Evolutionary conservation across 2,113 vertebrate species (phyloP).

Genomic region (Pitta sordida): DNA sequence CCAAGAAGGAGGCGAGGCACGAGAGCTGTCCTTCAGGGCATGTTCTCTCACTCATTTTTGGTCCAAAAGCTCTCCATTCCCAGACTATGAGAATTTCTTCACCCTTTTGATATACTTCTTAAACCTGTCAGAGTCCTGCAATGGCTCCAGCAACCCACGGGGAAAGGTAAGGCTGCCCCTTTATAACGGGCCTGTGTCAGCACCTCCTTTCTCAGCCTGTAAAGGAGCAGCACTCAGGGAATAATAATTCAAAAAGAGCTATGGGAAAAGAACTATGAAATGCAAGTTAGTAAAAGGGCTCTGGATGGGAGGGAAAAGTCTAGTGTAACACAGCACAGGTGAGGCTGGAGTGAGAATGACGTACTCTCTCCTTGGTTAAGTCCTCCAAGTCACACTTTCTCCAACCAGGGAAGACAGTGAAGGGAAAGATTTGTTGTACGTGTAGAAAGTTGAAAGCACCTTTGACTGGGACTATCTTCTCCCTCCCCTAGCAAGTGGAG

Average conservation of each 20-base stretch:
- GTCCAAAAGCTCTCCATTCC: conserved; percentile 21
- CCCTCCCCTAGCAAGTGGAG: neutral
- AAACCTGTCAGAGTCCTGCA: conserved; percentile 27
- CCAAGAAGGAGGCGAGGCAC: neutral
- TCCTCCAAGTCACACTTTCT: neutral
- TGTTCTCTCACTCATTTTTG: conserved; percentile 14
- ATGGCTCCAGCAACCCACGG: neutral
- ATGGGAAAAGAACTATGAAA: conserved; percentile 51
- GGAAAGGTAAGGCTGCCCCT: conserved; percentile 13
- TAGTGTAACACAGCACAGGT: conserved; percentile 1
- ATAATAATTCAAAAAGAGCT: conserved; percentile 39
- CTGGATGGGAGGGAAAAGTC: neutral
- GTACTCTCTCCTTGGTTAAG: neutral
- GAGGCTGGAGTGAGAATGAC: conserved; percentile 44
- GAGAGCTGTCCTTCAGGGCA: conserved; percentile 17
- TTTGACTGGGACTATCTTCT: neutral
- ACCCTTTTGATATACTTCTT: conserved; percentile 33
- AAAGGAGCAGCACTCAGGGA: conserved; percentile 45
- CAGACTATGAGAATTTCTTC: conserved; percentile 50
- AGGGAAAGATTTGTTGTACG: neutral
- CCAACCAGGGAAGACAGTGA: neutral
- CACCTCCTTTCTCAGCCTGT: conserved; percentile 49
- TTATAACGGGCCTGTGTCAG: conserved; percentile 45
- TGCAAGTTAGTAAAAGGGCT: conserved; percentile 7
- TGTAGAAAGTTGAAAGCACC: neutral